Conservation (phyloP, 2,888 invertebrate genomes). For the Tanytarsus gracilentus region DNA sequence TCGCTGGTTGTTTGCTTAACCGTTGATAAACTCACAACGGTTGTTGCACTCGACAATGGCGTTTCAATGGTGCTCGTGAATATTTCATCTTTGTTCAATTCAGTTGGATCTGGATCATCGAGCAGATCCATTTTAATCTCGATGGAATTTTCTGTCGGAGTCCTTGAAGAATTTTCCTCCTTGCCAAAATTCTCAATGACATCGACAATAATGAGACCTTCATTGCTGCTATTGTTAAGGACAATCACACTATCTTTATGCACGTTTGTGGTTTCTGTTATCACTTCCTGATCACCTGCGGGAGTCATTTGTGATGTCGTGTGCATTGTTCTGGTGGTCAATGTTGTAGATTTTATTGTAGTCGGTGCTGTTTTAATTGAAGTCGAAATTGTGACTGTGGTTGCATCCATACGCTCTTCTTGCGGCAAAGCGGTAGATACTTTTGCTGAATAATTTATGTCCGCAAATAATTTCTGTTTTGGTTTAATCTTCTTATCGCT, state of each 20-base stretch:
- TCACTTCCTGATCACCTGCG: not conserved
- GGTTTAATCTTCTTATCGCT: slow-evolving; percentile 2
- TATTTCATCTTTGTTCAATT: slow-evolving; percentile 8
- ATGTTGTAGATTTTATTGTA: slow-evolving; percentile 21
- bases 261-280: not conserved
- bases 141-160: too few relatives aligned
- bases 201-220: slow-evolving; percentile 25
- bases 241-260: slow-evolving; percentile 18
- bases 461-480: slow-evolving; percentile 2
- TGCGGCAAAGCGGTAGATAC: not conserved
- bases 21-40: too few relatives aligned
- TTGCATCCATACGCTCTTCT: not conserved
- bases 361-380: slow-evolving; percentile 23
- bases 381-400: not conserved
- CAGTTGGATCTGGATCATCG: slow-evolving; percentile 1
- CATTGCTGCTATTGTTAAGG: slow-evolving; percentile 17
- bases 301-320: not conserved
- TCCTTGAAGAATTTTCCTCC: slow-evolving; percentile 24
- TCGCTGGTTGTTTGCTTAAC: slow-evolving; percentile 5
- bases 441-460: not conserved
- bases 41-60: not conserved
- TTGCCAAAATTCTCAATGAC: slow-evolving; percentile 18
- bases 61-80: slow-evolving; percentile 12
- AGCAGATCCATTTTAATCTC: slow-evolving; percentile 28
- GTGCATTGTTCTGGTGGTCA: not conserved